Base-by-base conservation (phyloP, 2,797 vertebrate species). In the Micromesistius poutassou region DNA sequence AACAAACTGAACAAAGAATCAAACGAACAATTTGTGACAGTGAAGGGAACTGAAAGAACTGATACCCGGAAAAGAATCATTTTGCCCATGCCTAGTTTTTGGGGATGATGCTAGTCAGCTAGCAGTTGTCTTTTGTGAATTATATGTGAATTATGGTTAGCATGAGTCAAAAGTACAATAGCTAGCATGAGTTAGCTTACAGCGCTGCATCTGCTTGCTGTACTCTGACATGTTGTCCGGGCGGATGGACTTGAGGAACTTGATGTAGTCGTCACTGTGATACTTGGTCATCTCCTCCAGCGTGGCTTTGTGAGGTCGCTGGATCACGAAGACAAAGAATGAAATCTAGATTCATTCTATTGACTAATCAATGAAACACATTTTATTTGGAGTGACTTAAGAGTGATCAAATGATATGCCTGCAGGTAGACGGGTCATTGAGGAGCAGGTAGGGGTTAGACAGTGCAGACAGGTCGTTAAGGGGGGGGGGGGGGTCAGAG, bases 171-270 rank as follows among this genome's bases (percentile, higher is more conserved):
- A 14, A 22, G 6, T 4, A 50, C 16, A 22, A 19, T 19, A 55
- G 46, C 19, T 55, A 55, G 16, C 46, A 1, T 22, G 46, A 5
- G 22, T 25, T 62, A 62, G 94, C 96, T 95, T 91, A 98, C 97
- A 97, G 90, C 97, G 94, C 86, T 98, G 96, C 96, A 97, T 97
- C 85, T 97, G 96, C 86, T 97, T 98, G 95, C 96, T 97, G 92
- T 95, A 97, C 88, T 98, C 96, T 0, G 96, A 96, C 96, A 97
- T 97, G 87, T 98, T 97, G 90, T 98, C 97, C 72, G 96, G 96
- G 66, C 96, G 94, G 90, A 98, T 98, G 30, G 96, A 97, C 77
- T 95, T 92, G 5, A 98, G 95, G 89, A 98, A 97, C 89, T 97
- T 97, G 82, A 98, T 96, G 87, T 98, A 97, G 87, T 98, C 97